These are phyloP conservation scores for Nycticorax nycticorax DNA, from an alignment of 2,113 vertebrate species.

Conservation along the genomic window DNA sequence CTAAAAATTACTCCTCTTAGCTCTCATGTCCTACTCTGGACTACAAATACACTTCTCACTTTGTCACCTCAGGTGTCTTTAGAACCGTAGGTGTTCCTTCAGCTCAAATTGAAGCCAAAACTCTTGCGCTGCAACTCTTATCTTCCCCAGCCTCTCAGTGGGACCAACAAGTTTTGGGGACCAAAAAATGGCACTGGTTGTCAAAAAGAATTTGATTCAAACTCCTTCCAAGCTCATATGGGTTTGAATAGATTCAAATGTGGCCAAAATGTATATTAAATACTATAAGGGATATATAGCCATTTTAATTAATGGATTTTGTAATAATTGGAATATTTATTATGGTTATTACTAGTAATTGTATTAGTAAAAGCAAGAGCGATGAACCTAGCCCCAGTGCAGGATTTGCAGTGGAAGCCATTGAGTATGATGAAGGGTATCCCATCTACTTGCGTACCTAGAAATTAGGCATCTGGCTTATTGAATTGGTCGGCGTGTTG, in stretches of 20 bases:
- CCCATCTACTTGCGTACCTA: background rate
- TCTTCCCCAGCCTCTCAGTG: background rate
- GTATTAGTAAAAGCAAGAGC: background rate
- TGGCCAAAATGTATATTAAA: background rate
- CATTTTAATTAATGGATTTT: background rate
- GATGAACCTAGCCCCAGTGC: rapidly evolving
- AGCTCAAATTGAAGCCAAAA: background rate
- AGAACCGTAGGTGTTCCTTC: background rate
- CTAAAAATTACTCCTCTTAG: background rate
- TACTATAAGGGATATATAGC: background rate
- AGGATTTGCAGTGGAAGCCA: background rate
- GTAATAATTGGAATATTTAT: background rate
- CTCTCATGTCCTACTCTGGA: background rate
- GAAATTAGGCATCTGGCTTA: background rate
- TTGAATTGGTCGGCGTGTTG: rapidly evolving
- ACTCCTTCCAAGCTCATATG: background rate
- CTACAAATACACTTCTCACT: background rate
- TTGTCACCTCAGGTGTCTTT: background rate
- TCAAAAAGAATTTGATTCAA: background rate
- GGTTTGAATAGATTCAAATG: background rate
- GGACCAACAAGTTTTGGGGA: background rate
- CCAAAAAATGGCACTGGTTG: background rate
- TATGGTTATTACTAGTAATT: background rate
- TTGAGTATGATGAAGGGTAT: background rate
- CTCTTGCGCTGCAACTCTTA: background rate